These are phyloP conservation scores for Conus ventricosus DNA, from an alignment of 1,140 invertebrate genomes.

Conservation along the genomic window DNA sequence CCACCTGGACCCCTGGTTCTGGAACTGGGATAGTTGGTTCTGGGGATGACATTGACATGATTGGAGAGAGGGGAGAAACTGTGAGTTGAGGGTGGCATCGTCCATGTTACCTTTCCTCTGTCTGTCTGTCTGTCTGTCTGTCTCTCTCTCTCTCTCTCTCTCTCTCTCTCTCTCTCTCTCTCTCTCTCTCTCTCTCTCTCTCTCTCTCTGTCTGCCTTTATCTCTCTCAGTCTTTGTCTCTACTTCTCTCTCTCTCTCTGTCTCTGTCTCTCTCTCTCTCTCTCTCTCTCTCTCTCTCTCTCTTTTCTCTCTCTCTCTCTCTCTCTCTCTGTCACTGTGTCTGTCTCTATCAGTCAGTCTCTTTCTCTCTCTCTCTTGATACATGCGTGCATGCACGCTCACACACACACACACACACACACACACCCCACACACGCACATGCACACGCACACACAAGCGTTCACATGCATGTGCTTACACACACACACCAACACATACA, in stretches of 20 bases:
- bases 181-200: background rate
- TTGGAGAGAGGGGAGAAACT: constrained; percentile 35
- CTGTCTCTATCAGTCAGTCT: background rate
- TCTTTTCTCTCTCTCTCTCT: too few species aligned
- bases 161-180: background rate
- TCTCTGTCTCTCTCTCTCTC: background rate
- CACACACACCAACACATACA: background rate
- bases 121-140: background rate
- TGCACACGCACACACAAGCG: background rate
- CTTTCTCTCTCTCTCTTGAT: too few species aligned
- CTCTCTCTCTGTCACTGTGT: too few species aligned
- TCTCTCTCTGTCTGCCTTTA: background rate
- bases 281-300: background rate
- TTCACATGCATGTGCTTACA: too few species aligned
- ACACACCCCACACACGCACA: background rate
- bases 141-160: background rate
- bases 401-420: too few species aligned
- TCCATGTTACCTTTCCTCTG: background rate
- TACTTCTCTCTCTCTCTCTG: too few species aligned
- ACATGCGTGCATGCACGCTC: too few species aligned
- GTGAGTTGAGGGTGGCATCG: background rate
- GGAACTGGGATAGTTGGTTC: background rate
- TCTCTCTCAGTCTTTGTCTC: background rate
- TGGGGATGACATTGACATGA: constrained; percentile 29
- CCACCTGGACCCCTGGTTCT: constrained; percentile 15